These are phyloP conservation scores for Trissoscelio sp. DNA, from an alignment of 2,888 invertebrate genomes.

Conservation along the genomic window DNA sequence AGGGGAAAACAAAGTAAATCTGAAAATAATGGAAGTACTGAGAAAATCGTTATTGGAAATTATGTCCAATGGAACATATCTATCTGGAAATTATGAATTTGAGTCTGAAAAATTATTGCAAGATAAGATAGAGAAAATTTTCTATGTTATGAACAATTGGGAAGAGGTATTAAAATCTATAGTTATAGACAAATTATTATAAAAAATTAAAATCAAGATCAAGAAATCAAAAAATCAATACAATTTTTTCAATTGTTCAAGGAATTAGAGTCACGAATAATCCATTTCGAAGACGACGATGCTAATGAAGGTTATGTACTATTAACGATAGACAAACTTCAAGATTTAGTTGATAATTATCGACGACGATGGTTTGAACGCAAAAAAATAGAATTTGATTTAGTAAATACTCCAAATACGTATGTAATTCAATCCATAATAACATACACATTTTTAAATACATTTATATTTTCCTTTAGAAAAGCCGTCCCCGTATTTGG, in stretches of 20 bases:
- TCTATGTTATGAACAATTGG: background rate
- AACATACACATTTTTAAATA: background rate
- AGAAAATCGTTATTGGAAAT: slow-evolving; percentile 16
- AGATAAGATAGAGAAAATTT: background rate
- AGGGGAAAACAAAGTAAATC: background rate
- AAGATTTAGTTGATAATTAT: background rate
- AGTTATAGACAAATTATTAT: too few species aligned
- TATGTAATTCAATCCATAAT: too few species aligned
- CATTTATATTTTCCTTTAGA: slow-evolving; percentile 10
- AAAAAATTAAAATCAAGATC: too few species aligned
- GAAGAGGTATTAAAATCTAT: too few species aligned
- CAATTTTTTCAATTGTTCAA: too few species aligned
- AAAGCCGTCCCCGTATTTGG: slow-evolving; percentile 17
- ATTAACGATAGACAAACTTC: background rate
- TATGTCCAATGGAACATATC: slow-evolving; percentile 24
- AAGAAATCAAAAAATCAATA: too few species aligned
- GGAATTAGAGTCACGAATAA: too few species aligned
- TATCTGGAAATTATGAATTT: slow-evolving; percentile 17
- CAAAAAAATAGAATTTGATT: background rate
- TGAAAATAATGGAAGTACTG: background rate
- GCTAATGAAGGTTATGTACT: background rate
- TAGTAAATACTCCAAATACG: background rate
- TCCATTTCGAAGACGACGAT: too few species aligned
- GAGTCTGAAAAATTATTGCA: background rate
- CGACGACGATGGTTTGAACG: background rate